Evolutionary conservation across 2,113 vertebrate genomes (phyloP).

Genomic region (Herpetotheres cachinnans): DNA sequence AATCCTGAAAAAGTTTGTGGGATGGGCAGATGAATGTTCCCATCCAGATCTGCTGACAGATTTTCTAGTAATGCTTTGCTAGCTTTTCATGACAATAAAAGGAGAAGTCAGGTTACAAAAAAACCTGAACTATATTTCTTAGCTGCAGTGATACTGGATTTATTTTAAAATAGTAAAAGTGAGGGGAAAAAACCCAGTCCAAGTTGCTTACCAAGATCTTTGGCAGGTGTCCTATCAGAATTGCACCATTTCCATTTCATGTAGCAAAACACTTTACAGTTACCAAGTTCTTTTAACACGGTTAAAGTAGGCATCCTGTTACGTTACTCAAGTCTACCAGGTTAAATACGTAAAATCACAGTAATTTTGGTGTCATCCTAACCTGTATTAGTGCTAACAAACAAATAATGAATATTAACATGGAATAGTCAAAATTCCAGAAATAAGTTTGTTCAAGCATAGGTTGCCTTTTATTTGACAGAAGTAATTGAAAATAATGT

Average conservation of each 20-base stretch:
- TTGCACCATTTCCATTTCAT: not conserved
- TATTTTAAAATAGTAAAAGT: not conserved
- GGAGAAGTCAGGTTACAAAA: not conserved
- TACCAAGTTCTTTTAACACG: not conserved
- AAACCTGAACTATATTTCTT: not conserved
- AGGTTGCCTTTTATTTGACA: not conserved
- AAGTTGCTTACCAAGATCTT: not conserved
- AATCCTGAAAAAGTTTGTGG: not conserved
- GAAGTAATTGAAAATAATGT: not conserved
- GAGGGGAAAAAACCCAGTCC: rapidly evolving
- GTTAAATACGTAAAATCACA: not conserved
- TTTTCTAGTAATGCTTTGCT: not conserved
- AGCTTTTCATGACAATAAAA: not conserved
- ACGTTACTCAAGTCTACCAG: not conserved
- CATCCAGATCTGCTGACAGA: not conserved
- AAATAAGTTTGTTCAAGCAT: not conserved
- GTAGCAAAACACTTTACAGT: not conserved
- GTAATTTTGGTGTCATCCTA: not conserved
- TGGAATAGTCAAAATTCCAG: not conserved
- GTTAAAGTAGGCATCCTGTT: not conserved
- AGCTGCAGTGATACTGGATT: not conserved
- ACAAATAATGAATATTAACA: not conserved
- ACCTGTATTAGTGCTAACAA: not conserved
- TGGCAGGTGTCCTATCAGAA: not conserved
- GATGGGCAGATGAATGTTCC: not conserved